Conservation (phyloP, 2,888 invertebrate genomes). For the Glyphotaelius pellucidus region DNA sequence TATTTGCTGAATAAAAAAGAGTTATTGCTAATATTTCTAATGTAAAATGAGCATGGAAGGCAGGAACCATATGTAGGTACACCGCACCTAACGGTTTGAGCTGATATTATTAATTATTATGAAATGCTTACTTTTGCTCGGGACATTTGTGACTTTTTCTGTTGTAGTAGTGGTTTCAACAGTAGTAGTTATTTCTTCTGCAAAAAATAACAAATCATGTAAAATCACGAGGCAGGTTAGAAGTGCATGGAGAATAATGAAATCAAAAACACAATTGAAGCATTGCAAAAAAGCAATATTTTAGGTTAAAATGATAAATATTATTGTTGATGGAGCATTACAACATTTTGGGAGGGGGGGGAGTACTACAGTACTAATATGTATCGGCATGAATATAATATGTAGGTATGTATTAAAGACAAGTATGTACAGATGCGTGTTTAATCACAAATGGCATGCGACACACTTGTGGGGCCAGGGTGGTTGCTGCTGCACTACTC, state of each 20-base stretch:
- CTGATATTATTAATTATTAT: not conserved
- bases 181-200: constrained; percentile 62
- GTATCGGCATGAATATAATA: constrained; percentile 48
- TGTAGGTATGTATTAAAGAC: constrained; percentile 39
- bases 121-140: constrained; percentile 61
- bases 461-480: constrained; percentile 60
- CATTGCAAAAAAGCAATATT: constrained; percentile 65
- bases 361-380: constrained; percentile 45
- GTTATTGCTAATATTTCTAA: too few relatives aligned
- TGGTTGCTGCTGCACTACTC: constrained; percentile 55
- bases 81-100: too few relatives aligned
- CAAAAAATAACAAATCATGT: constrained; percentile 55
- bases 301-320: constrained; percentile 61
- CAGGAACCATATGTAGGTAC: too few relatives aligned
- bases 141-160: constrained; percentile 58
- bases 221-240: constrained; percentile 14
- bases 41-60: too few relatives aligned
- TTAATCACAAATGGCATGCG: constrained; percentile 66
- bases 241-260: constrained; percentile 38
- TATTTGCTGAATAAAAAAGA: too few relatives aligned
- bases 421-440: constrained; percentile 63
- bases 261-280: constrained; percentile 62
- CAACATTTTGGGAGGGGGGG: constrained; percentile 56
- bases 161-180: constrained; percentile 61
- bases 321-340: constrained; percentile 61